phyloP scores from a whole-genome alignment of 2,797 vertebrate genomes.

The Sebastolobus alascanus region DNA sequence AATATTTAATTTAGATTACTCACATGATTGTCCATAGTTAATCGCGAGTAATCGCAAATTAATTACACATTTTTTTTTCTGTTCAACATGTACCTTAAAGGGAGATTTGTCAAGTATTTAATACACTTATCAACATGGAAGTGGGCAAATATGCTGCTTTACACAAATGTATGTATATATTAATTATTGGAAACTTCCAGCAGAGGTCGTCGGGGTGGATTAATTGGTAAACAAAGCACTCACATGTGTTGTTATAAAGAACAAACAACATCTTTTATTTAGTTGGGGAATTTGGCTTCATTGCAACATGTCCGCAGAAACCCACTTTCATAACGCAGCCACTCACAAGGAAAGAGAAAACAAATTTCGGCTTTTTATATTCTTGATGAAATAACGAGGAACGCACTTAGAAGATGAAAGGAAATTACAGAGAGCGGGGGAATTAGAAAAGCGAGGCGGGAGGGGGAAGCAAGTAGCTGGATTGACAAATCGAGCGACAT shows the following conservation, averaged over 20 bases:
- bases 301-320: neutral
- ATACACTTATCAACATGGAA: no score
- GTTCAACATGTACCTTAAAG: no score
- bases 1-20: no score
- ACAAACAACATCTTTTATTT: neutral
- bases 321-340: neutral
- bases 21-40: no score
- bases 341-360: neutral
- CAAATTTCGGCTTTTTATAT: neutral
- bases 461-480: constrained; percentile 24
- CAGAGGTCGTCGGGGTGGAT: neutral
- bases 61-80: no score
- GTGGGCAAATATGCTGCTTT: no score
- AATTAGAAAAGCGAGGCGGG: constrained; percentile 24
- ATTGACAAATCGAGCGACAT: constrained; percentile 37
- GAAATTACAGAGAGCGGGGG: neutral
- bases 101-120: no score
- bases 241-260: neutral
- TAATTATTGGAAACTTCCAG: neutral
- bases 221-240: neutral
- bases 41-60: no score
- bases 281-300: neutral
- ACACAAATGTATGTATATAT: no score
- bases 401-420: constrained; percentile 28
- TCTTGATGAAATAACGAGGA: neutral